Evolutionary conservation across 2,888 invertebrate genomes (phyloP), one percentile per base, ranked within the genome.

Genomic region (Plebejus argus): DNA sequence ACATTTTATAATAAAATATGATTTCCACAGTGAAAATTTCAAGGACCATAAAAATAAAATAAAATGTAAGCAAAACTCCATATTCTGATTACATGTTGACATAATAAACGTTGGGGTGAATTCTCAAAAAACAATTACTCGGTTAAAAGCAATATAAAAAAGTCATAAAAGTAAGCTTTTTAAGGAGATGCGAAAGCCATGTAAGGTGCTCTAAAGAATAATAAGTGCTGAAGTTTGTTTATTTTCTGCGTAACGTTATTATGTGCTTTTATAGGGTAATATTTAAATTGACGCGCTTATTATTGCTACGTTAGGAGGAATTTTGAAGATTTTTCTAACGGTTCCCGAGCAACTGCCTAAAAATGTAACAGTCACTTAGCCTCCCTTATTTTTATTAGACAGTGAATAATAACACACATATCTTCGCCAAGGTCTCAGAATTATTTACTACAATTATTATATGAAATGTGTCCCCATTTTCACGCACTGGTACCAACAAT

Each of bases 111-210:
- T 74, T 7, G 49, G 74, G 53, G 74, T 74, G 74, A 53, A 74
- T 53, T 28, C 28, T 49, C 20, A 53, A 74, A 66, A 74, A 74
- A 74, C 74, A 74, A 74, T 74, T 74, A 74, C 74, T 28, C 74
- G 15, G 49, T 74, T 74, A 74, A 53, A 66, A 28, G 74, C 49
- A 28, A 53, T 39, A 74, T 74, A 74, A 74, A 79, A 81, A 82
- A 82, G 74, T 76, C 79, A 76, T 70, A 76, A 78, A 78, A 79
- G 78, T 74, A 18, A 74, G 78, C 79, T 79, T 80, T 79, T 78
- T 79, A 82, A 82, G 81, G 80, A 83, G 84, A 86, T 84, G 85
- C 83, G 83, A 84, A 86, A 85, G 84, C 85, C 85, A 81, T 84
- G 82, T 82, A 79, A 81, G 81, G 77, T 75, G 78, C 80, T 82